phyloP scores from a whole-genome alignment of 2,113 vertebrate species.

The Acrocephalus arundinaceus region DNA sequence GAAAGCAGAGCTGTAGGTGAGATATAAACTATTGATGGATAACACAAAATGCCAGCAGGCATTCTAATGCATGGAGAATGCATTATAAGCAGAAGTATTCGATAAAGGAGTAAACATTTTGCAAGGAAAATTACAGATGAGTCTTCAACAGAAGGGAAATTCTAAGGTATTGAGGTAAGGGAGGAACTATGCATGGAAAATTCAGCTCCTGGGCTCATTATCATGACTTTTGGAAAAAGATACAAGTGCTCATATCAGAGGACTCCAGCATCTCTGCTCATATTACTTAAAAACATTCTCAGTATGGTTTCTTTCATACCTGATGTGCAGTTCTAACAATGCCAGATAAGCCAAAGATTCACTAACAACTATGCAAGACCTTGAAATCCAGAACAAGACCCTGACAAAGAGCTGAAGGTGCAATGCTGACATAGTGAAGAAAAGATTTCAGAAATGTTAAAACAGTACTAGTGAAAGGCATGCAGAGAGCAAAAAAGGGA shows the following conservation, averaged over 20 bases:
- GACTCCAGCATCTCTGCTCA: background rate
- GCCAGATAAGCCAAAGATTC: background rate
- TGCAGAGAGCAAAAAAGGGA: background rate
- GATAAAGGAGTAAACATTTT: background rate
- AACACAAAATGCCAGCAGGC: background rate
- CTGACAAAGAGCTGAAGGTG: background rate
- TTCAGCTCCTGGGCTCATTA: background rate
- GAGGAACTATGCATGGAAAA: background rate
- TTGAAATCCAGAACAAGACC: background rate
- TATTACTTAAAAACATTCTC: background rate
- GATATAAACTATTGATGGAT: background rate
- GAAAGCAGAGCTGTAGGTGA: background rate
- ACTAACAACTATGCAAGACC: background rate
- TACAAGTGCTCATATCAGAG: background rate
- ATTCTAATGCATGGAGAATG: fast-evolving
- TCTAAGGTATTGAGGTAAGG: background rate
- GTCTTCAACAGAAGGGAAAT: background rate
- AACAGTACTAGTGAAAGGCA: background rate
- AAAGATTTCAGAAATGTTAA: background rate
- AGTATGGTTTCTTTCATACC: background rate
- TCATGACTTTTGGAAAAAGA: background rate
- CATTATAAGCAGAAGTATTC: background rate
- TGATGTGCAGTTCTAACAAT: background rate
- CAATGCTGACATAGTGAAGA: background rate
- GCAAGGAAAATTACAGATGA: background rate